Evolutionary conservation across 1,140 invertebrate species (phyloP), one percentile per base, ranked within the genome.

Genomic region (Nixonia krombeini): DNA sequence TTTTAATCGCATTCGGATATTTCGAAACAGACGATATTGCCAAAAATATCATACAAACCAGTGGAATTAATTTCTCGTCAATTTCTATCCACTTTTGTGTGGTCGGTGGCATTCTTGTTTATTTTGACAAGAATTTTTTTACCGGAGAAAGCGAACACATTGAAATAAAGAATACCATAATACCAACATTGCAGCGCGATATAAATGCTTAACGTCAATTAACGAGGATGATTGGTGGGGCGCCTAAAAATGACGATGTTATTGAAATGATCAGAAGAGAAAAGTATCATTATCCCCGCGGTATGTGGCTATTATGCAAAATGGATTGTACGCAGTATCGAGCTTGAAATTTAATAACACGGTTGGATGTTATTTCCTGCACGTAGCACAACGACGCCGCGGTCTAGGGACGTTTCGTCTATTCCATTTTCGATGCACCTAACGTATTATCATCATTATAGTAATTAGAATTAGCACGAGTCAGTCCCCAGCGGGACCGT

Each of bases 391-490:
- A 64, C 45, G 53, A 26, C 18, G 25, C 18, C 50, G 17, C 21
- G 17, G 46, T 64, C 61, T 64, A 59, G 59, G 47, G 46, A 44
- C 26, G 41, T 61, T 71, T 71, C 58, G 47, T 61, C 63, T 72
- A 63, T 59, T 70, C 40, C 38, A 17, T 62, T 62, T 68, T 61
- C 49, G 49, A 35, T 18, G 26, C 31, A 16, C 25, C 33, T 25
- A 62, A 71, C 44, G 28, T 66, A 44, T 63, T 56, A 71, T 66
- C 57, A 71, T 66, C 58, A 71, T 71, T 71, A 71, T 63, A 51
- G 53, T 62, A 66, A 71, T 66, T 66, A 63, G 68, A 71, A 63
- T 62, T 58, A 62, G 33, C 47, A 50, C 44, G 10, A 35, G 33
- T 35, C 33, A 35, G 33, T 35, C 13, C 12, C 9, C 12, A n/a